These are phyloP conservation scores for Psephotus haematonotus DNA, from an alignment of 2,113 vertebrate species.

Conservation along the genomic window DNA sequence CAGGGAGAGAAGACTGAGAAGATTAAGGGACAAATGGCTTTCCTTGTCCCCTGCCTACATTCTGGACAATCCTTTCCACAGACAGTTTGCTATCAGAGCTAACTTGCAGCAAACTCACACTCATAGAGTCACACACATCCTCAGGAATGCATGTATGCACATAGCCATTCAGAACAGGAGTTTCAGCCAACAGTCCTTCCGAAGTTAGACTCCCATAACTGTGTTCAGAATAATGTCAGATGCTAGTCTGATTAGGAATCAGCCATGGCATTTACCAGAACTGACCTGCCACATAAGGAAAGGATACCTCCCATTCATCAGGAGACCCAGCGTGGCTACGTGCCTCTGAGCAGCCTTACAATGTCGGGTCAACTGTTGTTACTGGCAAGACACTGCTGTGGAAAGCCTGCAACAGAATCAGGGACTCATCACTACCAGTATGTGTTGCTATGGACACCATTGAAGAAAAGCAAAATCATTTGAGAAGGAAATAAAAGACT, in stretches of 20 bases:
- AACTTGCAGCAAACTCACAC: background rate
- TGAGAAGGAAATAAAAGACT: slow-evolving; percentile 62
- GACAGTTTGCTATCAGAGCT: background rate
- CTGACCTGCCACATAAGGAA: background rate
- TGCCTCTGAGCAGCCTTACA: slow-evolving; percentile 30
- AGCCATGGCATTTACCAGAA: background rate
- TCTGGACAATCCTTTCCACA: background rate
- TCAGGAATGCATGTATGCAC: background rate
- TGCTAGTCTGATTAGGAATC: background rate
- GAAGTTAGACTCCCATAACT: background rate
- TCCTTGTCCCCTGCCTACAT: background rate
- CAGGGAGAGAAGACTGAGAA: background rate
- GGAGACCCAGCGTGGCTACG: background rate
- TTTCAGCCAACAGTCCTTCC: background rate
- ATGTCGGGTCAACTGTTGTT: slow-evolving; percentile 37
- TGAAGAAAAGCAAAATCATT: slow-evolving; percentile 67
- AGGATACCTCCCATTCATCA: background rate
- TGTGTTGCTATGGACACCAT: slow-evolving; percentile 64
- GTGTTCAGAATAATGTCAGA: background rate
- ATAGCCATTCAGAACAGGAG: background rate
- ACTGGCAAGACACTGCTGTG: slow-evolving; percentile 50
- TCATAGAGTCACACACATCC: background rate
- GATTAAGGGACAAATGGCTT: background rate
- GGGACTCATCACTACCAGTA: slow-evolving; percentile 57
- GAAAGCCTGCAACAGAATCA: slow-evolving; percentile 44